Evolutionary conservation across 1,140 invertebrate species (phyloP), one percentile per base, ranked within the genome.

Genomic region (Plectrocnemia conspersa): DNA sequence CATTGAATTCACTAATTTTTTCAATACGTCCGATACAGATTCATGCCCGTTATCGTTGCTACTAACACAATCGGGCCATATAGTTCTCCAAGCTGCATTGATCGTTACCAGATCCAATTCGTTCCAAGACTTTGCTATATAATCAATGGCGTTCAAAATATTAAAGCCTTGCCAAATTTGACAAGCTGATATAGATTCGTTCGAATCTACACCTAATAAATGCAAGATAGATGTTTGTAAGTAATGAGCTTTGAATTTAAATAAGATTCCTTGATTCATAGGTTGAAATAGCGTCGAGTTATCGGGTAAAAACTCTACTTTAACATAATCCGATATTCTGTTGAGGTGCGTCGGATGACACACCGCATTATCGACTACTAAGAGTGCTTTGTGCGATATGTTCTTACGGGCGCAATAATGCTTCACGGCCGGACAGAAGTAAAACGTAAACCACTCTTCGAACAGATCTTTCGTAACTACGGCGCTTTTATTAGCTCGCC

Each of bases 381-480:
- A 40, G 38, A 68, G 36, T 49, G 56, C 62, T 57, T 63, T 63
- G 55, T 29, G 38, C 36, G 52, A 41, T 61, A 63, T 47, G 45
- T 64, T 52, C 25, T 62, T 64, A 59, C 44, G 56, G 41, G 52
- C 57, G 55, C 35, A 61, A 59, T 64, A 64, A 24, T 54, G 53
- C 63, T 64, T 59, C 23, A 65, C 61, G 52, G 64, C 54, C 44
- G 65, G 63, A 60, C 53, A 61, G 59, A 66, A 63, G 55, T 55
- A 62, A 27, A 61, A 61, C 38, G 56, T 52, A 61, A 63, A 64
- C 64, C 61, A 74, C 23, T 72, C 63, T 47, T 64, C 45, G 60
- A 74, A 74, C 54, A 74, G 46, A 45, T 57, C 49, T 32, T 49
- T 44, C 52, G 67, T 74, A 32, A 76, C 63, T 67, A 66, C 73